A percentile compares a stretch with the other conserved stretches of the same genome.
These are phyloP conservation scores for Andrena praecox DNA, from an alignment of 2,888 invertebrate species.

Conservation along the genomic window DNA sequence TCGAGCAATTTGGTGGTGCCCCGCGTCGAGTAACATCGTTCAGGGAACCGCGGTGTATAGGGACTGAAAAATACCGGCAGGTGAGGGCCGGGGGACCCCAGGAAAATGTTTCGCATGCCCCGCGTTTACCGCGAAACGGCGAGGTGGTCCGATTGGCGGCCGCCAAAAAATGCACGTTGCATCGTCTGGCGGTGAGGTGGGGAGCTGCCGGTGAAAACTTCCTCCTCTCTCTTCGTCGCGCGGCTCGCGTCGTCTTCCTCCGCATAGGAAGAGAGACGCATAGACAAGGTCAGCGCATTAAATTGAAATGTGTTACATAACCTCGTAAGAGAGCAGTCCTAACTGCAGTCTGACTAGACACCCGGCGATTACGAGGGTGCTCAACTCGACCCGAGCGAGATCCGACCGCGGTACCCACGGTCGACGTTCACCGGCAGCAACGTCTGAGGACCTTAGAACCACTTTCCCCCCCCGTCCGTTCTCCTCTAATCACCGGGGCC, in stretches of 20 bases:
- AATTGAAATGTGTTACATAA: constrained; percentile 82
- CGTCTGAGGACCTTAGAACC: not conserved
- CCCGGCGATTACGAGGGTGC: constrained; percentile 80
- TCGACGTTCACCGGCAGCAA: not conserved
- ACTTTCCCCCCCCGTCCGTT: not conserved
- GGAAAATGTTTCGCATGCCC: constrained; percentile 31
- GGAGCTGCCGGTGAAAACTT: constrained; percentile 67
- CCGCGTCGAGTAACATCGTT: not conserved
- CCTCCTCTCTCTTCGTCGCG: constrained; percentile 65
- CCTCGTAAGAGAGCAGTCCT: constrained; percentile 77
- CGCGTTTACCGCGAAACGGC: constrained; percentile 45
- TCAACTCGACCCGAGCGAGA: constrained; percentile 68
- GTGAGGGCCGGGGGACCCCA: not conserved
- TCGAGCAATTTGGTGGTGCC: not conserved
- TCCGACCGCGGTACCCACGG: not conserved
- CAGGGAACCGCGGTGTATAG: not conserved
- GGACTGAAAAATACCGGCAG: constrained; percentile 6
- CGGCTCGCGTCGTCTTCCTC: constrained; percentile 60
- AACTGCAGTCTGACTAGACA: constrained; percentile 80
- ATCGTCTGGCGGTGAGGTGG: constrained; percentile 66
- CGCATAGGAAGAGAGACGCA: constrained; percentile 79
- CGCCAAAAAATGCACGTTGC: constrained; percentile 70
- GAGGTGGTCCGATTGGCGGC: constrained; percentile 55
- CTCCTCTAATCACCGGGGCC: not conserved
- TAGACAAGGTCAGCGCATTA: constrained; percentile 83